Conservation (phyloP, 2,113 vertebrate genomes). For the Todiramphus chloris region DNA sequence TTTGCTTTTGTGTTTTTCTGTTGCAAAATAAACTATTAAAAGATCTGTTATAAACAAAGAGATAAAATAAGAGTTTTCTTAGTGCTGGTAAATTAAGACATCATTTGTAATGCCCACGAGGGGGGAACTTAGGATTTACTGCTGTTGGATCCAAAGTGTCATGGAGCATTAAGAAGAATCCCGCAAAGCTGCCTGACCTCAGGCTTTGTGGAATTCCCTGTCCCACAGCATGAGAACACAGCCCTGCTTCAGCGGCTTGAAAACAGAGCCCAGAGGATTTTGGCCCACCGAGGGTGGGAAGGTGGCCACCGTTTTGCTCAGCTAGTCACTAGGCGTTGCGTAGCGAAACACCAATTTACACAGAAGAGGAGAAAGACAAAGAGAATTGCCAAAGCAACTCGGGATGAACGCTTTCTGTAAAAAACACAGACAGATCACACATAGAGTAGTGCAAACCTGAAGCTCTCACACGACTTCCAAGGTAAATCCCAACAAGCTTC, state of each 20-base stretch:
- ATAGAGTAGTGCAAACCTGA: not conserved
- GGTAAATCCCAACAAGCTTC: not conserved
- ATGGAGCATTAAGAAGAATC: not conserved
- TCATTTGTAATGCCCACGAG: not conserved
- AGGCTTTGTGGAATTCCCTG: not conserved
- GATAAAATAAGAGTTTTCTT: not conserved
- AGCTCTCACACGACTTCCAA: not conserved
- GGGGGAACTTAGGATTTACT: not conserved
- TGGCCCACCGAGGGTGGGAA: not conserved
- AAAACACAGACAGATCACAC: not conserved
- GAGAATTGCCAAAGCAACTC: not conserved
- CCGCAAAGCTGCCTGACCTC: not conserved
- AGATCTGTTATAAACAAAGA: not conserved
- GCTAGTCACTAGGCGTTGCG: not conserved
- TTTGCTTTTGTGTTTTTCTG: not conserved
- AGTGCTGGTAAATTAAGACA: not conserved
- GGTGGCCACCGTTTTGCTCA: not conserved
- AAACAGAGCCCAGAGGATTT: not conserved
- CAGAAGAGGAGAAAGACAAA: not conserved
- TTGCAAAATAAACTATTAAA: not conserved
- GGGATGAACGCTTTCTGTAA: not conserved
- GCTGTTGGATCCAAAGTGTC: not conserved
- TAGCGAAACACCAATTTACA: not conserved
- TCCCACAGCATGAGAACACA: not conserved
- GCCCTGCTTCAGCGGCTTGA: not conserved